Evolutionary conservation across 2,888 invertebrate genomes (phyloP).

Genomic region (Coremacera marginata): DNA sequence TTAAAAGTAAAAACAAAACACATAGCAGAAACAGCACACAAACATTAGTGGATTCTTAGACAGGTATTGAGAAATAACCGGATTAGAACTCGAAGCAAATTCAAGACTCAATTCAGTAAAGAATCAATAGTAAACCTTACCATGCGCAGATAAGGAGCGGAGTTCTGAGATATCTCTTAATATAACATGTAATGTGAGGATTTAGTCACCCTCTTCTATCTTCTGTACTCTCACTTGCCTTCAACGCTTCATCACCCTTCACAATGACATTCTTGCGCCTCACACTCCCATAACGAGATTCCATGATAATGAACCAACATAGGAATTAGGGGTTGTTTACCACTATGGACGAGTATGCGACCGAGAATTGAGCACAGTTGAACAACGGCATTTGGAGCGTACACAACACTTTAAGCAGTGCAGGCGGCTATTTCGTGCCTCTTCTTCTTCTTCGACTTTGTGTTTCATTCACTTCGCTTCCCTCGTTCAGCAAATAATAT

Average conservation of each 20-base stretch:
- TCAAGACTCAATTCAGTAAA: too few species aligned
- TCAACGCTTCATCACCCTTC: not conserved
- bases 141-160: too few species aligned
- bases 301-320: not conserved
- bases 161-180: too few species aligned
- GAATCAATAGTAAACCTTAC: too few species aligned
- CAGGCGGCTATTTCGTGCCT: slow-evolving; percentile 32
- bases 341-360: not conserved
- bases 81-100: too few species aligned
- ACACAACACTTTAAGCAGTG: slow-evolving; percentile 51
- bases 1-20: too few species aligned
- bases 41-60: too few species aligned
- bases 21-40: too few species aligned
- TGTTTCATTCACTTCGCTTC: slow-evolving; percentile 48
- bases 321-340: slow-evolving; percentile 45
- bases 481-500: slow-evolving; percentile 50
- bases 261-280: not conserved
- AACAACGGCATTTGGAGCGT: slow-evolving; percentile 63
- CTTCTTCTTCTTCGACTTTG: slow-evolving; percentile 26
- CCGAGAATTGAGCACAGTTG: slow-evolving; percentile 54
- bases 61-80: too few species aligned
- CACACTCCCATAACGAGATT: not conserved
- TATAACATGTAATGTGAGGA: too few species aligned
- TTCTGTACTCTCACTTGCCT: not conserved
- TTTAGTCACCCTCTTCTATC: not conserved